Conservation (phyloP, 2,113 vertebrate species). For the Egretta garzetta region DNA sequence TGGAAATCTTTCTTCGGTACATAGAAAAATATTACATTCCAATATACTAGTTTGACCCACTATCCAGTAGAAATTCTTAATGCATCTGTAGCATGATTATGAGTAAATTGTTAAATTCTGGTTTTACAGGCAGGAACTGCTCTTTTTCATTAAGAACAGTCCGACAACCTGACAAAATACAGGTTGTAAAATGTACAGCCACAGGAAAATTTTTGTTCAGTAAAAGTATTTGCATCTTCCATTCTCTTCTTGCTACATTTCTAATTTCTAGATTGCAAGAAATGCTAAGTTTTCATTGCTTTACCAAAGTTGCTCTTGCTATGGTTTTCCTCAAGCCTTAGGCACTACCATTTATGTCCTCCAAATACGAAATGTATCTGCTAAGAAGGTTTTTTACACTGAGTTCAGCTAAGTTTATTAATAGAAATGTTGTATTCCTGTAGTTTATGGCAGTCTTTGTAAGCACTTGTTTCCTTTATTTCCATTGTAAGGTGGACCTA, state of each 20-base stretch:
- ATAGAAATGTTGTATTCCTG: slow-evolving; percentile 45
- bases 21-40: not conserved
- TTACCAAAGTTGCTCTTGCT: not conserved
- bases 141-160: not conserved
- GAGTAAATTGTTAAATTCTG: not conserved
- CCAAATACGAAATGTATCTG: slow-evolving; percentile 46
- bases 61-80: not conserved
- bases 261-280: not conserved
- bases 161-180: not conserved
- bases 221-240: not conserved
- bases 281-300: not conserved
- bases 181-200: not conserved
- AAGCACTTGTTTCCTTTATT: slow-evolving; percentile 47
- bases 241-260: not conserved
- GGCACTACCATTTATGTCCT: not conserved
- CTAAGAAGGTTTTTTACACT: slow-evolving; percentile 46
- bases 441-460: slow-evolving; percentile 7
- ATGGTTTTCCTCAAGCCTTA: slow-evolving; percentile 1
- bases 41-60: not conserved
- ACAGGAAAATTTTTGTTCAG: not conserved
- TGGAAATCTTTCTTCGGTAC: not conserved
- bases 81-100: not conserved
- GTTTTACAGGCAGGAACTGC: not conserved
- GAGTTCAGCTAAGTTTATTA: slow-evolving; percentile 32
- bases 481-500: not conserved